Base-by-base conservation (phyloP, 2,797 vertebrate genomes). In the Microctenopoma lineatum region DNA sequence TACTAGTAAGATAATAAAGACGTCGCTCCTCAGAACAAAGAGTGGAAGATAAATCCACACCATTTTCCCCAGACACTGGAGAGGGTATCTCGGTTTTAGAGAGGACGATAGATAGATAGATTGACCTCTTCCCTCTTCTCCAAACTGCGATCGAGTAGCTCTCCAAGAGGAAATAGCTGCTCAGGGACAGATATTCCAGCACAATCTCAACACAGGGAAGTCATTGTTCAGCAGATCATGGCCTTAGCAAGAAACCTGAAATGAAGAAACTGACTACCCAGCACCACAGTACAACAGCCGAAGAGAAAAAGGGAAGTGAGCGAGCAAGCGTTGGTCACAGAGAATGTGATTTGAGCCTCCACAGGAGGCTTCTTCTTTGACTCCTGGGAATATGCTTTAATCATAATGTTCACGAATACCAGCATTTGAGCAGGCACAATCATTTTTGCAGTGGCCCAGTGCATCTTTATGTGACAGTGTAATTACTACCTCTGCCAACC, bases 201-300 rank as follows among this genome's bases (percentile, higher is more conserved):
- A 25, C 4, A 4, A 59, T 26, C 36, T 38, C 14, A 14, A 59
- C 56, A 89, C 70, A 90, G 54, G 63, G 70, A 15, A 18, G 45
- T 0, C 69, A 67, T 81, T 89, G 87, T 90, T 73, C 56, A n/a
- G 41, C 7, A 5, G 41, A 60, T 25, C 9, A 55, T 51, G 52
- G 59, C 45, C 10, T 51, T 25, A 34, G 68, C 47, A 50, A 68
- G 67, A 61, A 29, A 57, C 32, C 39, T 45, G 56, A 41, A 48
- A 44, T 9, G 18, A 62, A 39, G 36, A 54, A 65, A 59, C 42
- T n/a, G 7, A 58, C 45, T 7, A 8, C 6, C 6, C 16, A 53
- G 27, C 56, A 58, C 55, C 34, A 46, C 36, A 29, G 34, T 32
- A 55, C 5, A n/a, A 55, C 15, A 46, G 36, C 26, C 29, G 29